Conservation (phyloP, 1,140 invertebrate genomes). For the Aphelenchoides besseyi region DNA sequence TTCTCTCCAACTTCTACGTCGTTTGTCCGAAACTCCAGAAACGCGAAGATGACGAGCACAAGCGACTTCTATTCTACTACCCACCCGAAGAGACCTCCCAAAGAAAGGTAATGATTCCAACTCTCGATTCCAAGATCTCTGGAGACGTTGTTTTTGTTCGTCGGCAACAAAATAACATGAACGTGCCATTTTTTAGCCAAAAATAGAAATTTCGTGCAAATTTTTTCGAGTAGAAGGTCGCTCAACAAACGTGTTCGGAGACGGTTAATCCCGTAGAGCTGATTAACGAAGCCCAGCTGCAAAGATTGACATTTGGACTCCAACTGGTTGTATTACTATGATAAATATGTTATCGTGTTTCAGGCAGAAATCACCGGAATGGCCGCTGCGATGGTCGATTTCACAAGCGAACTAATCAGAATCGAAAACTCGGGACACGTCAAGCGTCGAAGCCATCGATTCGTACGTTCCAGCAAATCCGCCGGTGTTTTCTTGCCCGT, state of each 20-base stretch:
- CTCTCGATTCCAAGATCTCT: background rate
- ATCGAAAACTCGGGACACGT: background rate
- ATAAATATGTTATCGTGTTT: too few relatives aligned
- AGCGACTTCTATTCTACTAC: constrained; percentile 19
- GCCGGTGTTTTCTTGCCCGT: constrained; percentile 15
- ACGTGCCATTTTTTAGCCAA: background rate
- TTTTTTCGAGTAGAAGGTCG: too few relatives aligned
- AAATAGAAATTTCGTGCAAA: too few relatives aligned
- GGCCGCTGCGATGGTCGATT: constrained; percentile 17
- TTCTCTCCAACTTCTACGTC: constrained; percentile 22
- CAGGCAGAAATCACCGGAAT: constrained; percentile 21
- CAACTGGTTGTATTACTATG: constrained; percentile 19
- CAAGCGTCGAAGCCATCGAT: constrained; percentile 21
- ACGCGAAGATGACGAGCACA: constrained; percentile 14
- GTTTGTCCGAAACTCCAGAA: background rate
- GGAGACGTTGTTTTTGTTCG: too few relatives aligned
- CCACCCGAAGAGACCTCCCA: constrained; percentile 7
- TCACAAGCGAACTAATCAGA: constrained; percentile 18
- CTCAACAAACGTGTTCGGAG: too few relatives aligned
- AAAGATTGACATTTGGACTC: background rate
- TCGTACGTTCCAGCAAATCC: constrained; percentile 17
- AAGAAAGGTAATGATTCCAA: constrained; percentile 2
- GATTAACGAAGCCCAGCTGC: too few relatives aligned
- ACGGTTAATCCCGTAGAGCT: too few relatives aligned
- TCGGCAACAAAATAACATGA: too few relatives aligned